Conservation (phyloP, 2,797 vertebrate genomes). For the Sternotherus odoratus region DNA sequence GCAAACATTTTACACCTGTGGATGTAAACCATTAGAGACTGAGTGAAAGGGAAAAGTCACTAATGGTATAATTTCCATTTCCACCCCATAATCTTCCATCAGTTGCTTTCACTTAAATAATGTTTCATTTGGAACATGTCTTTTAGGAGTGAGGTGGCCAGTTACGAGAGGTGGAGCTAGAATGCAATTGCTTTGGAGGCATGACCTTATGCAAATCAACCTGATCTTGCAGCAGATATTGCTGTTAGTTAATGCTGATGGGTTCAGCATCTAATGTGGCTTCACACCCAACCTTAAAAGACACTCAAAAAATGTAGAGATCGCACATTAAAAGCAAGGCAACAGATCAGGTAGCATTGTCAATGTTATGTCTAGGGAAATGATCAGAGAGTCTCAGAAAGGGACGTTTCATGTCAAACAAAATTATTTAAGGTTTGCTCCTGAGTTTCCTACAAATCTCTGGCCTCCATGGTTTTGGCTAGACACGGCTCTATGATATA, state of each 20-base stretch:
- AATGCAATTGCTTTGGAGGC: not conserved
- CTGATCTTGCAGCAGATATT: not conserved
- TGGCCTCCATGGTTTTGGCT: not conserved
- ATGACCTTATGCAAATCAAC: accelerated
- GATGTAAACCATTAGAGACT: not conserved
- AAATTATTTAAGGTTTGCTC: not conserved
- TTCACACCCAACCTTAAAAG: not conserved
- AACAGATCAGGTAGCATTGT: not conserved
- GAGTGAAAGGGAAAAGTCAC: not conserved
- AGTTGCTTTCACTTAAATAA: not conserved
- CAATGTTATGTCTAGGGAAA: not conserved
- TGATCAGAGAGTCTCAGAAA: not conserved
- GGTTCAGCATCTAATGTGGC: not conserved
- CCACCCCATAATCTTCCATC: not conserved
- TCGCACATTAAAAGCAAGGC: not conserved
- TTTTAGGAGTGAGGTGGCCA: not conserved
- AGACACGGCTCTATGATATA: not conserved
- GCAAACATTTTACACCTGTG: accelerated
- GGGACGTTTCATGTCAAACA: accelerated
- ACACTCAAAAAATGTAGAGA: not conserved
- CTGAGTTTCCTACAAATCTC: not conserved
- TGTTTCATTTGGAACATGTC: accelerated
- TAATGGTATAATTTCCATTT: not conserved
- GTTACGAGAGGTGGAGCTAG: not conserved
- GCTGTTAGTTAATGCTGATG: not conserved